A percentile compares a stretch with the other conserved stretches of the same genome.
Evolutionary conservation across 2,888 invertebrate species (phyloP).

Genomic region (Myathropa florea): DNA sequence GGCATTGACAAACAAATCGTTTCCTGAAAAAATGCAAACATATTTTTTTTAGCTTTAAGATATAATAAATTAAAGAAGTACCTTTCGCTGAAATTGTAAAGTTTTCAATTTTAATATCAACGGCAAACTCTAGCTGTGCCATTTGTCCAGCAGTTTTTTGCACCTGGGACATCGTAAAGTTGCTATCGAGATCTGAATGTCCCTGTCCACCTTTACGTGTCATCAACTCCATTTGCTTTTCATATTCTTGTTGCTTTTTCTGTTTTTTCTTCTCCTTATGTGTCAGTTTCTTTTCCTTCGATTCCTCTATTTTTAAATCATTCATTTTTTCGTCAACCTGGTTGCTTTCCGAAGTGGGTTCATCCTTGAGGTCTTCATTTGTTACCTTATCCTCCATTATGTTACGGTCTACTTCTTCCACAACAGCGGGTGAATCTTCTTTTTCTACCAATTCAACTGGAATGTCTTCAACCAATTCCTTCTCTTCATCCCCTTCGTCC

Average conservation of each 20-base stretch:
- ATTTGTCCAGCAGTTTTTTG: conserved; percentile 88
- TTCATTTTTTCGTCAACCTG: neutral
- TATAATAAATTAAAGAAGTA: conserved; percentile 63
- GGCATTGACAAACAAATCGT: conserved; percentile 98
- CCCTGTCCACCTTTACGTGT: conserved; percentile 94
- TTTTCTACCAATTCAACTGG: conserved; percentile 57
- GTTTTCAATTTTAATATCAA: conserved; percentile 99
- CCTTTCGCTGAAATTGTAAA: conserved; percentile 98
- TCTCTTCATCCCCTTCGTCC: conserved; percentile 76
- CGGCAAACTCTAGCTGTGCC: conserved; percentile 93
- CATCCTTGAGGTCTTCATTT: conserved; percentile 34
- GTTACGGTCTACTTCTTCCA: neutral
- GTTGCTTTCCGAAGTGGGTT: conserved; percentile 39
- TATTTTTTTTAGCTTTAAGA: neutral
- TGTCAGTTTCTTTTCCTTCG: conserved; percentile 88
- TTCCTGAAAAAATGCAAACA: conserved; percentile 81
- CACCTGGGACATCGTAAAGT: conserved; percentile 96
- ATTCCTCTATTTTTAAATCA: conserved; percentile 63
- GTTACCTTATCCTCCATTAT: neutral
- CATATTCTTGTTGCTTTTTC: conserved; percentile 93
- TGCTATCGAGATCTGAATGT: conserved; percentile 93
- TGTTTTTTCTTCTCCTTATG: conserved; percentile 96
- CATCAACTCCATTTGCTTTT: conserved; percentile 91
- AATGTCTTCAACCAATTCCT: conserved; percentile 73
- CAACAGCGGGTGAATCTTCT: neutral